These are phyloP conservation scores for Zaprionus africanus DNA, from an alignment of 1,140 invertebrate species.

Conservation along the genomic window DNA sequence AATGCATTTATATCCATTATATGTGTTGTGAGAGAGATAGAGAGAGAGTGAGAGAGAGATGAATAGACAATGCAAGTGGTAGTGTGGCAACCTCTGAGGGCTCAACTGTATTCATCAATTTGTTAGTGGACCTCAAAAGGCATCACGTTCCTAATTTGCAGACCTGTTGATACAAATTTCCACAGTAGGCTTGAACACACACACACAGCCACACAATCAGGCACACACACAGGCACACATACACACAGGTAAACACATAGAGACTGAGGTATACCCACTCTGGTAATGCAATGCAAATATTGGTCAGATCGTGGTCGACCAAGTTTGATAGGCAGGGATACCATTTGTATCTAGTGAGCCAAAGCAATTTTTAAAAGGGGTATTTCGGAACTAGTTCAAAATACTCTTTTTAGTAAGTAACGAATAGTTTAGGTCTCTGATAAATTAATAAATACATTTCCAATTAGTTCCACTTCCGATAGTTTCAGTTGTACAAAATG, in stretches of 20 bases:
- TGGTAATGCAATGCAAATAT: background rate
- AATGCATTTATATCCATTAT: constrained; percentile 3
- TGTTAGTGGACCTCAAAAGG: constrained; percentile 1
- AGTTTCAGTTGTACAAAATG: background rate
- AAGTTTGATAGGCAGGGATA: background rate
- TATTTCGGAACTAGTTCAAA: too few relatives aligned
- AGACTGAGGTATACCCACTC: background rate
- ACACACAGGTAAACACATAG: background rate
- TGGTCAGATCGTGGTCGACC: background rate
- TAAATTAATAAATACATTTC: too few relatives aligned
- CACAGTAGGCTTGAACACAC: background rate
- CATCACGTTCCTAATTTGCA: background rate
- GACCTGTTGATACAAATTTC: background rate
- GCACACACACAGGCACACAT: background rate
- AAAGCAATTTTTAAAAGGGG: too few relatives aligned
- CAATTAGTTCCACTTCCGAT: background rate
- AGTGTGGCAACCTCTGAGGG: background rate
- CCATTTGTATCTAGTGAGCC: background rate
- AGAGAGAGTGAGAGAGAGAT: background rate
- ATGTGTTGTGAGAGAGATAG: background rate
- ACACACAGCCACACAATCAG: background rate
- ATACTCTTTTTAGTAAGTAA: too few relatives aligned
- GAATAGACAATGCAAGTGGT: background rate
- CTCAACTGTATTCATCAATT: constrained; percentile 12
- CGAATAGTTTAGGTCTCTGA: too few relatives aligned